These are phyloP conservation scores for Zaprionus obscuricornis DNA, from an alignment of 2,888 invertebrate species.

Conservation along the genomic window DNA sequence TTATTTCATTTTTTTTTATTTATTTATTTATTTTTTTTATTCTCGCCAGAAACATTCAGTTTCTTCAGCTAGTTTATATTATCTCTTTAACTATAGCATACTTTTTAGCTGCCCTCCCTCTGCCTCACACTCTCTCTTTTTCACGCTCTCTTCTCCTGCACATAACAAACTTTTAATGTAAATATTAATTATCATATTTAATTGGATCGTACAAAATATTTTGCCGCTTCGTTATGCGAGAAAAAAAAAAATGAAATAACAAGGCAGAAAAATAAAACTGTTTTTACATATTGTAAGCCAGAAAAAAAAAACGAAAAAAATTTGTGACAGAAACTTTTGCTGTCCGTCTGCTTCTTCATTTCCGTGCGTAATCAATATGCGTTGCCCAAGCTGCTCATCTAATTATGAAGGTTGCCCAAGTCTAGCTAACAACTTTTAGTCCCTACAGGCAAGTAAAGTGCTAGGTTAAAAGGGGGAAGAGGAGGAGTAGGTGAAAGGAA, in stretches of 20 bases:
- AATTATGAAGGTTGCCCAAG: conserved; percentile 39
- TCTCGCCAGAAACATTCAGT: background rate
- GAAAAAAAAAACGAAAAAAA: background rate
- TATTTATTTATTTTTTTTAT: too few species aligned
- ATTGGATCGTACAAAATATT: conserved; percentile 18
- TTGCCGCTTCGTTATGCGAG: background rate
- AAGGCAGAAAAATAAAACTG: conserved; percentile 10
- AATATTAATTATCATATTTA: conserved; percentile 33
- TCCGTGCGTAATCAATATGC: conserved; percentile 54
- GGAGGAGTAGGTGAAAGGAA: conserved; percentile 6
- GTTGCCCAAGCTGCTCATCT: conserved; percentile 35
- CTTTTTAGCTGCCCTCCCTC: background rate
- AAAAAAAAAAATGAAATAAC: background rate
- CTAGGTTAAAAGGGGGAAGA: background rate
- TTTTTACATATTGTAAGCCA: conserved; percentile 5
- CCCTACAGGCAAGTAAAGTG: conserved; percentile 7
- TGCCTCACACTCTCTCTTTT: background rate
- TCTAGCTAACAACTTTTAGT: conserved; percentile 38
- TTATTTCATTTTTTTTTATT: too few species aligned
- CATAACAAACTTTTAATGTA: background rate
- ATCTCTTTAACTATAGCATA: background rate
- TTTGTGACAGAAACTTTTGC: too few species aligned
- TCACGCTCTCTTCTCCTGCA: background rate
- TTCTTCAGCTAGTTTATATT: too few species aligned
- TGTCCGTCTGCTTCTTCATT: too few species aligned